Base-by-base conservation (phyloP, 2,888 invertebrate genomes). In the Gymnoscelis rufifasciata region DNA sequence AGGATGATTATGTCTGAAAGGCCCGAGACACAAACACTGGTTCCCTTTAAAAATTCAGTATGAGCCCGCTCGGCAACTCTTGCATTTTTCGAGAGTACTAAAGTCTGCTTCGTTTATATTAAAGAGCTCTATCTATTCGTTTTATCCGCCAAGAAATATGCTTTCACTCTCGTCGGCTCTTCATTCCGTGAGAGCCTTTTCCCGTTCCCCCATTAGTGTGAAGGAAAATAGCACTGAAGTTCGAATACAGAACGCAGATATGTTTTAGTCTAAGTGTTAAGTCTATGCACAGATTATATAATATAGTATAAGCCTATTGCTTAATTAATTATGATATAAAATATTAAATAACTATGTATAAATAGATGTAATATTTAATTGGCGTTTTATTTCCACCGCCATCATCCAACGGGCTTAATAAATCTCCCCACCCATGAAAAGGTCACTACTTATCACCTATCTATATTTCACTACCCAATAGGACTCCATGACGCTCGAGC, bases 71-170 rank as follows among this genome's bases (percentile, higher is more conserved):
- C 76, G 74, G 70, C 66, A 67, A 42, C 63, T 78, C 76, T 78
- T 83, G 79, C 83, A 83, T 82, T 84, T 86, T 86, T 84, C 74
- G 84, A 83, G 81, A 79, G 82, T 83, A 83, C 83, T 83, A 83
- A 83, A 86, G 83, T 78, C 84, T 80, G 82, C 86, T 84, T 84
- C 84, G 86, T 86, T 84, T 86, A 84, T 86, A 86, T 86, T 86
- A 86, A 86, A 84, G 83, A 86, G 82, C 86, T 86, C 86, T 86
- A 84, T 86, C 86, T 86, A 84, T 86, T 86, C 86, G 84, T 86
- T 86, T 84, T 83, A 86, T 86, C 84, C 78, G 64, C 59, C 72
- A 68, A 75, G 77, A 83, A 82, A 81, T 82, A 83, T 80, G 83
- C 77, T 84, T 81, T 82, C 77, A 80, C 80, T 82, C 72, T 82